Evolutionary conservation across 1,140 invertebrate genomes (phyloP).

Genomic region (Euglossa dilemma): DNA sequence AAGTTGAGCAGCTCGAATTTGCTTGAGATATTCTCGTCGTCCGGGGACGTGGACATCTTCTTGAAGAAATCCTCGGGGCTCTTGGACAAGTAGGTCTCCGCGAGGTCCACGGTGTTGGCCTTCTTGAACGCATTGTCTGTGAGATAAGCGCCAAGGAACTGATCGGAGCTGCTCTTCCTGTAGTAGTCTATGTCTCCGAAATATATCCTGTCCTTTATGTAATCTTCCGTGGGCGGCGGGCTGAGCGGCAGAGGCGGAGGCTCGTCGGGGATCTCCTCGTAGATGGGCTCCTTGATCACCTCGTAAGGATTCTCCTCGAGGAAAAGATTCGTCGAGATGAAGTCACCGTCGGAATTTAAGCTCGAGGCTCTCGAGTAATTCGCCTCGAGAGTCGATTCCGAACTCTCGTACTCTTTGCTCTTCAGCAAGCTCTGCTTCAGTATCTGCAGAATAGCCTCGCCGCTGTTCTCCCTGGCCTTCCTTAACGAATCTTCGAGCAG

Average conservation of each 20-base stretch:
- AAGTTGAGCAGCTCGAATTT: slow-evolving; percentile 95
- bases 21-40: slow-evolving; percentile 84
- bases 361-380: slow-evolving; percentile 78
- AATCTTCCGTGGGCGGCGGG: slow-evolving; percentile 85
- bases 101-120: slow-evolving; percentile 77
- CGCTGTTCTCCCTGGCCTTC: slow-evolving; percentile 78
- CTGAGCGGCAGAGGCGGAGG: slow-evolving; percentile 89
- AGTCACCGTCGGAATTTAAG: slow-evolving; percentile 77
- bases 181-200: slow-evolving; percentile 84
- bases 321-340: slow-evolving; percentile 75
- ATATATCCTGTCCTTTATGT: slow-evolving; percentile 76
- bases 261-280: slow-evolving; percentile 92
- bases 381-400: slow-evolving; percentile 74
- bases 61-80: slow-evolving; percentile 75
- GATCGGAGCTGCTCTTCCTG: slow-evolving; percentile 84
- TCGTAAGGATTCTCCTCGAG: slow-evolving; percentile 89
- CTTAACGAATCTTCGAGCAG: slow-evolving; percentile 78
- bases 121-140: slow-evolving; percentile 89
- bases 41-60: slow-evolving; percentile 63
- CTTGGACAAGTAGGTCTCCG: slow-evolving; percentile 72
- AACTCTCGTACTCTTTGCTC: slow-evolving; percentile 75
- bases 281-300: slow-evolving; percentile 92
- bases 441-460: slow-evolving; percentile 79
- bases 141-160: slow-evolving; percentile 92
- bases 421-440: slow-evolving; percentile 79